Percentiles rank a stretch among this genome's conserved stretches.
Evolutionary conservation across 1,140 invertebrate species (phyloP).

Genomic region (Augochlora pura): DNA sequence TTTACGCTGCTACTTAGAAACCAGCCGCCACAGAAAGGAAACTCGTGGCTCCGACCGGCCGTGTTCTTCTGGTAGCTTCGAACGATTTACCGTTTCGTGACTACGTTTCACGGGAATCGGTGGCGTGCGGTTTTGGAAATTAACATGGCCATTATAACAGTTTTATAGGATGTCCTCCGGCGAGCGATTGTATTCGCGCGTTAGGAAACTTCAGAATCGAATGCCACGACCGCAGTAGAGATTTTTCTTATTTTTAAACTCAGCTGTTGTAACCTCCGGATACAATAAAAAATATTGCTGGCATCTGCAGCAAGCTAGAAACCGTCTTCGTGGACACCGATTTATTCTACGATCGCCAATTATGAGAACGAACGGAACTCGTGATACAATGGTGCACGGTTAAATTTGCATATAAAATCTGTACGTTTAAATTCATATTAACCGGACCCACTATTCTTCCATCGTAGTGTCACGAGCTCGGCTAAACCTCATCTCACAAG

Average conservation of each 20-base stretch:
- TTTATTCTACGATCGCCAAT: background rate
- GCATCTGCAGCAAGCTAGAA: too few relatives aligned
- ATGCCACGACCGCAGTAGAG: too few relatives aligned
- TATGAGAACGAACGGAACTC: background rate
- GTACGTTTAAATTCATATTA: too few relatives aligned
- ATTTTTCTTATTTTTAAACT: too few relatives aligned
- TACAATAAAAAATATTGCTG: too few relatives aligned
- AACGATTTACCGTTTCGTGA: conserved; percentile 20
- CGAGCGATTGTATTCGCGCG: background rate
- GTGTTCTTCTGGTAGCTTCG: conserved; percentile 4
- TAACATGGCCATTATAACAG: background rate
- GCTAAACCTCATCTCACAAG: too few relatives aligned
- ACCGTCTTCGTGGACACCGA: too few relatives aligned
- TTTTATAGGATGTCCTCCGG: background rate
- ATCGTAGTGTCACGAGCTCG: too few relatives aligned
- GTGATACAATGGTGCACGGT: too few relatives aligned
- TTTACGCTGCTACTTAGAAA: conserved; percentile 31
- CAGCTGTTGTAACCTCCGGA: too few relatives aligned
- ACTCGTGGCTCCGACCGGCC: conserved; percentile 17
- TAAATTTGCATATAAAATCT: too few relatives aligned
- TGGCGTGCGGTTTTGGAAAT: background rate
- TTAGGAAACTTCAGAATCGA: background rate
- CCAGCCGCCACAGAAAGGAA: conserved; percentile 26
- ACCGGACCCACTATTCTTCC: too few relatives aligned
- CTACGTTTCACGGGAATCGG: background rate